A percentile compares a stretch with the other conserved stretches of the same genome.
phyloP scores from a whole-genome alignment of 53 echinoderm and acorn worm species.

The Crossaster papposus region DNA sequence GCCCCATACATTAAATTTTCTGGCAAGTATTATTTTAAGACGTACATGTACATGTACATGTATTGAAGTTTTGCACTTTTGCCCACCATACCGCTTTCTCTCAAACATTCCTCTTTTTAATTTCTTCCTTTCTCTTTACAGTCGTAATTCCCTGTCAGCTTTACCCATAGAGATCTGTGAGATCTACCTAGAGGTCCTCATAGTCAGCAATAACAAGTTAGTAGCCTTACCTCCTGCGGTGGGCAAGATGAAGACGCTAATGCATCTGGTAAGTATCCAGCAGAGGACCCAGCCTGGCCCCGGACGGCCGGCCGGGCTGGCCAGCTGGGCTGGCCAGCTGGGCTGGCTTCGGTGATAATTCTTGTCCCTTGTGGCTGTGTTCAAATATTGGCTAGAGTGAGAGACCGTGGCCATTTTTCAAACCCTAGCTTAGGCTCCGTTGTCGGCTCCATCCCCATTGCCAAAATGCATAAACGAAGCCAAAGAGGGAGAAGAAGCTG shows the following conservation, averaged over 20 bases:
- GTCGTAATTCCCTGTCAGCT: conserved; percentile 90
- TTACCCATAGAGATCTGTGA: conserved; percentile 90
- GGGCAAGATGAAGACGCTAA: conserved; percentile 79
- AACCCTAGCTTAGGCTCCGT: too few relatives aligned
- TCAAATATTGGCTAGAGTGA: too few relatives aligned
- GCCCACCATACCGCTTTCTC: background rate
- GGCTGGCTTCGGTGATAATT: too few relatives aligned
- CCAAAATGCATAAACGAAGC: too few relatives aligned
- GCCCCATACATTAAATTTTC: too few relatives aligned
- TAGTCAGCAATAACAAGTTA: conserved; percentile 99
- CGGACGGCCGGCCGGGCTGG: background rate
- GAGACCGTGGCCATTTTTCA: too few relatives aligned
- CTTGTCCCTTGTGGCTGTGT: too few relatives aligned
- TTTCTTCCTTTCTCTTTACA: conserved; percentile 55
- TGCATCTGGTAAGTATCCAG: conserved; percentile 85
- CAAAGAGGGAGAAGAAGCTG: too few relatives aligned
- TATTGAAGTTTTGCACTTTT: background rate
- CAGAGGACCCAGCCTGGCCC: background rate
- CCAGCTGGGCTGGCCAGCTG: too few relatives aligned
- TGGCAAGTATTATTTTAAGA: too few relatives aligned
- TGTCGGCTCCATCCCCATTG: too few relatives aligned
- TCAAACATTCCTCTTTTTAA: background rate
- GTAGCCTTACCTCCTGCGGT: conserved; percentile 96
- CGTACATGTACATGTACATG: too few relatives aligned
- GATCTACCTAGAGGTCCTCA: conserved; percentile 86